Conservation (phyloP, 1,140 invertebrate species). For the Dolichoris vasculosae region DNA sequence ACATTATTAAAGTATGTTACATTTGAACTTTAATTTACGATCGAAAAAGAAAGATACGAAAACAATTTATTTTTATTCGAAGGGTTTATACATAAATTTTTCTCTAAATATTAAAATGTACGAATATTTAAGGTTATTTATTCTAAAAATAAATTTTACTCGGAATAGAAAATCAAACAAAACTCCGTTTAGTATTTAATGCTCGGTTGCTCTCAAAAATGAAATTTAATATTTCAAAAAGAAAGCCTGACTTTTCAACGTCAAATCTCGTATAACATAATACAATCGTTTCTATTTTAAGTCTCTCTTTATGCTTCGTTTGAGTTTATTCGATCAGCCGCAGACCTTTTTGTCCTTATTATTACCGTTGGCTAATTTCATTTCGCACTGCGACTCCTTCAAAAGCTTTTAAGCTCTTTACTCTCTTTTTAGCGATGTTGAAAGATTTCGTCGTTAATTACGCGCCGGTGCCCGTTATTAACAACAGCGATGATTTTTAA, state of each 20-base stretch:
- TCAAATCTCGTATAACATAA: not conserved
- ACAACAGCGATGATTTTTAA: conserved; percentile 9
- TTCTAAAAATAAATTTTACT: too few relatives aligned
- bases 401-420: conserved; percentile 34
- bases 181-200: too few relatives aligned
- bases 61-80: too few relatives aligned
- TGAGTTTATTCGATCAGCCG: conserved; percentile 20
- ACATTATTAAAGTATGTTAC: too few relatives aligned
- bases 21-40: too few relatives aligned
- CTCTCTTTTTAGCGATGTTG: conserved; percentile 14
- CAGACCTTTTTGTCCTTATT: not conserved
- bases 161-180: too few relatives aligned
- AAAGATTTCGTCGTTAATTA: conserved; percentile 25
- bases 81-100: too few relatives aligned
- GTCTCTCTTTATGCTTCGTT: not conserved
- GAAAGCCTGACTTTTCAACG: not conserved
- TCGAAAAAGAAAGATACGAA: too few relatives aligned
- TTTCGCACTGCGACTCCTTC: conserved; percentile 3
- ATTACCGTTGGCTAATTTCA: conserved; percentile 24
- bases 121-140: too few relatives aligned
- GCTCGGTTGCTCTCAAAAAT: too few relatives aligned
- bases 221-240: too few relatives aligned
- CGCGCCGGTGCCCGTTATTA: not conserved
- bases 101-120: too few relatives aligned
- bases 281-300: not conserved